Evolutionary conservation across 2,113 vertebrate species (phyloP).

Genomic region (Caranx melampygus): DNA sequence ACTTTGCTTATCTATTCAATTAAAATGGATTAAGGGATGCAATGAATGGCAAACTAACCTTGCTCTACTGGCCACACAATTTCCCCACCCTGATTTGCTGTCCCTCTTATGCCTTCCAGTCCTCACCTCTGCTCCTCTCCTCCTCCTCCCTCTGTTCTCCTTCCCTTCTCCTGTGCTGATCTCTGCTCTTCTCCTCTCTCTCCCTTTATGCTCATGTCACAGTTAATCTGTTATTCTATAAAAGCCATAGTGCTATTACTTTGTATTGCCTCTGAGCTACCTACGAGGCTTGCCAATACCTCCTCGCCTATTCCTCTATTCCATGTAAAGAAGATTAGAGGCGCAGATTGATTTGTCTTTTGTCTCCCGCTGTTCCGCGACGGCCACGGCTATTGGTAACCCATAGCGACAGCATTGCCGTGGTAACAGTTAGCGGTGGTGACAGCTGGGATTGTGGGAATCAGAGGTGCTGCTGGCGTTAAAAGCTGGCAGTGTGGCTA

Average conservation of each 20-base stretch:
- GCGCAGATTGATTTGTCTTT: conserved; percentile 74
- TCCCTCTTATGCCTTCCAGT: conserved; percentile 23
- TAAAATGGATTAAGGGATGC: conserved; percentile 72
- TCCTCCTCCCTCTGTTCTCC: not conserved
- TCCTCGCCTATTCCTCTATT: conserved; percentile 40
- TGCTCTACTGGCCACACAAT: conserved; percentile 60
- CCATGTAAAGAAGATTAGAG: conserved; percentile 71
- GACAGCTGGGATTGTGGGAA: conserved; percentile 70
- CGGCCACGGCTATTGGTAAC: conserved; percentile 70
- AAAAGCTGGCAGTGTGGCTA: conserved; percentile 35
- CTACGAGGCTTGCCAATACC: conserved; percentile 47
- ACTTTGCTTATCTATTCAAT: conserved; percentile 79
- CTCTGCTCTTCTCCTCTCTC: conserved; percentile 17
- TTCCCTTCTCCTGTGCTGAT: conserved; percentile 3
- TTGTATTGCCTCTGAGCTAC: conserved; percentile 51
- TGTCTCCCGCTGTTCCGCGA: conserved; percentile 62
- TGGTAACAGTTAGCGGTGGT: conserved; percentile 74
- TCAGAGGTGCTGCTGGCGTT: conserved; percentile 52
- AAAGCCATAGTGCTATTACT: conserved; percentile 55
- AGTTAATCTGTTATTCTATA: conserved; percentile 69
- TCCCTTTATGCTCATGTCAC: conserved; percentile 63
- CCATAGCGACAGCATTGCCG: conserved; percentile 75
- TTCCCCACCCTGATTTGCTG: conserved; percentile 49
- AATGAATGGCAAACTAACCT: conserved; percentile 67
- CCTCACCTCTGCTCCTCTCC: conserved; percentile 33